phyloP scores from a whole-genome alignment of 2,797 vertebrate genomes.

The Nannoperca australis region DNA sequence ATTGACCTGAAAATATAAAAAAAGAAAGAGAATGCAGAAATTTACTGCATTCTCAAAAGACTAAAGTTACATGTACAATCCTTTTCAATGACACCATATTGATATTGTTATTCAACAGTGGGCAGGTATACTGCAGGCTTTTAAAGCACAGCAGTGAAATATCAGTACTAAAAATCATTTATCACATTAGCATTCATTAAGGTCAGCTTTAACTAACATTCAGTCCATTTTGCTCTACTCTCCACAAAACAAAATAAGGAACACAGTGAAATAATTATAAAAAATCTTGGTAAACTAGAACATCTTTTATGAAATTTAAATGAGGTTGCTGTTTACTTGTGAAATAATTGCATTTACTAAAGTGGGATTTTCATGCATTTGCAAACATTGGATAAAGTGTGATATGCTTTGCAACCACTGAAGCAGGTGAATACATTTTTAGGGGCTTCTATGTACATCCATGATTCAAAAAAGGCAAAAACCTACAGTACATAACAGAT shows the following conservation, averaged over 20 bases:
- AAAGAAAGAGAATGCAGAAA: conserved; percentile 55
- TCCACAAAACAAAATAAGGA: conserved; percentile 61
- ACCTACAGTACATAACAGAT: conserved; percentile 43
- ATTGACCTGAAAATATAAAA: conserved; percentile 60
- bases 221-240: conserved; percentile 64
- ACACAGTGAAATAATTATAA: conserved; percentile 63
- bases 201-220: conserved; percentile 74
- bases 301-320: conserved; percentile 49
- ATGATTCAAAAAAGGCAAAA: conserved; percentile 46
- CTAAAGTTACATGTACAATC: conserved; percentile 76
- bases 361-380: conserved; percentile 59
- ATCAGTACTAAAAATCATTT: conserved; percentile 66
- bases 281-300: conserved; percentile 58
- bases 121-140: conserved; percentile 55
- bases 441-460: conserved; percentile 43
- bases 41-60: conserved; percentile 61
- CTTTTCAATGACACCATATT: conserved; percentile 78
- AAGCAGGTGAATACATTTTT: conserved; percentile 31
- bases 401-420: conserved; percentile 55
- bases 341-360: conserved; percentile 28
- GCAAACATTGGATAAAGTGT: conserved; percentile 45
- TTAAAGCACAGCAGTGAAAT: conserved; percentile 63
- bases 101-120: conserved; percentile 57
- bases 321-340: conserved; percentile 35
- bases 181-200: conserved; percentile 74